Percentiles rank a stretch among this genome's conserved stretches.
Evolutionary conservation across 2,888 invertebrate species (phyloP).

Genomic region (Plebejus anna): DNA sequence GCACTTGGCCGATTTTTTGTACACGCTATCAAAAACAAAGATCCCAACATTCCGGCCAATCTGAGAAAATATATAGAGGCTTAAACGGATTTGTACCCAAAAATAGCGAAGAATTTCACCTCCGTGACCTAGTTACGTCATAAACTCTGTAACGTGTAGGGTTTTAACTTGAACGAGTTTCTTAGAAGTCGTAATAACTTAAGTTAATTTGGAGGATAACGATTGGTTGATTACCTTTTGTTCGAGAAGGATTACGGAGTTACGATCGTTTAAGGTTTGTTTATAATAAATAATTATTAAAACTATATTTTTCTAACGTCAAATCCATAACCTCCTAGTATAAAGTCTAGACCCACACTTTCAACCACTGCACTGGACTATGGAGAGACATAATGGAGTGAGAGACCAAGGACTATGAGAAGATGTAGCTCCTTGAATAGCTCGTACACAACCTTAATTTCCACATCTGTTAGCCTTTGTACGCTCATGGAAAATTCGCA

Average conservation of each 20-base stretch:
- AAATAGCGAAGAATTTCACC: conserved; percentile 1
- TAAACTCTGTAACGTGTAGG: conserved; percentile 7
- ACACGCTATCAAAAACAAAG: background rate
- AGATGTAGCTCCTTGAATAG: too few species aligned
- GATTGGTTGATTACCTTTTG: background rate
- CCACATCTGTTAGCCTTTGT: background rate
- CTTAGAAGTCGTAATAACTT: conserved; percentile 10
- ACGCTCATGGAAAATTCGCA: background rate
- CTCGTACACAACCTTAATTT: too few species aligned
- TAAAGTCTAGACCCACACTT: too few species aligned
- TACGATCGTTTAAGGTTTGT: background rate
- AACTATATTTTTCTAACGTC: too few species aligned
- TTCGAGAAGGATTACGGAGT: background rate
- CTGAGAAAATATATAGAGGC: background rate
- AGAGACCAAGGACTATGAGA: too few species aligned
- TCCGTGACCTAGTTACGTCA: conserved; percentile 19
- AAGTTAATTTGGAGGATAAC: conserved; percentile 9
- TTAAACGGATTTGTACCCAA: background rate
- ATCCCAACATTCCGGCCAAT: background rate
- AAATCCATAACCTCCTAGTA: too few species aligned
- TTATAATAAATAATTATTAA: background rate
- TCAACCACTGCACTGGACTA: too few species aligned
- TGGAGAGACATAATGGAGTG: too few species aligned
- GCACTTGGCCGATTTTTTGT: background rate
- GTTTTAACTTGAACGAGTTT: conserved; percentile 15